A percentile compares a stretch with the other conserved stretches of the same genome.
These are phyloP conservation scores for Drosophila helvetica DNA, from an alignment of 2,888 invertebrate genomes.

Conservation along the genomic window DNA sequence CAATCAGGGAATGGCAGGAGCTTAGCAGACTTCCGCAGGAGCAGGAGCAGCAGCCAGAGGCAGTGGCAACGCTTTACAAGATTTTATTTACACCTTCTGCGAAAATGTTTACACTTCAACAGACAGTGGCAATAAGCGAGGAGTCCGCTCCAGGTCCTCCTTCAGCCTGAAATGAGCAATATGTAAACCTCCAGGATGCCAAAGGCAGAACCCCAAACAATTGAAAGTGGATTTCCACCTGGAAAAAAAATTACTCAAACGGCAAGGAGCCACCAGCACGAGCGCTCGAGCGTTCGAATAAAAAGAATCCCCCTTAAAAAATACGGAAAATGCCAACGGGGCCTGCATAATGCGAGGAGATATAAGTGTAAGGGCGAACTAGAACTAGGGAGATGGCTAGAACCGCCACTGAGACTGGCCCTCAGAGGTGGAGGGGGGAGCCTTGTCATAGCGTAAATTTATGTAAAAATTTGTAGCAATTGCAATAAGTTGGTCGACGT, in stretches of 20 bases:
- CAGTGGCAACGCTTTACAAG: conserved; percentile 60
- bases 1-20: conserved; percentile 40
- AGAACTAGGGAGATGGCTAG: conserved; percentile 5
- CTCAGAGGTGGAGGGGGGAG: background rate
- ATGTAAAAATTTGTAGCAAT: conserved; percentile 78
- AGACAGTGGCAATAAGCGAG: conserved; percentile 61
- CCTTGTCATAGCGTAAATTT: conserved; percentile 75
- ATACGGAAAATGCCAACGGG: conserved; percentile 37
- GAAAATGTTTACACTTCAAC: conserved; percentile 79
- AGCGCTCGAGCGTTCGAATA: conserved; percentile 29
- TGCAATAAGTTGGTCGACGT: conserved; percentile 71
- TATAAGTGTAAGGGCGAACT: conserved; percentile 18
- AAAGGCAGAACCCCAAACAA: conserved; percentile 75
- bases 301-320: conserved; percentile 68
- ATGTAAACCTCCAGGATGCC: conserved; percentile 70
- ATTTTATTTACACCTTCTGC: conserved; percentile 78
- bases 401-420: background rate
- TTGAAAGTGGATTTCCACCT: conserved; percentile 81
- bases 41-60: conserved; percentile 40
- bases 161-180: conserved; percentile 65
- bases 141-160: conserved; percentile 14
- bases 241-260: conserved; percentile 66
- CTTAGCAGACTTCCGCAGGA: conserved; percentile 65
- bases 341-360: conserved; percentile 38
- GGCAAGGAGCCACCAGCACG: conserved; percentile 20